A percentile compares a stretch with the other conserved stretches of the same genome.
Conservation (phyloP, 2,888 invertebrate genomes). For the Phymatocera aterrima region DNA sequence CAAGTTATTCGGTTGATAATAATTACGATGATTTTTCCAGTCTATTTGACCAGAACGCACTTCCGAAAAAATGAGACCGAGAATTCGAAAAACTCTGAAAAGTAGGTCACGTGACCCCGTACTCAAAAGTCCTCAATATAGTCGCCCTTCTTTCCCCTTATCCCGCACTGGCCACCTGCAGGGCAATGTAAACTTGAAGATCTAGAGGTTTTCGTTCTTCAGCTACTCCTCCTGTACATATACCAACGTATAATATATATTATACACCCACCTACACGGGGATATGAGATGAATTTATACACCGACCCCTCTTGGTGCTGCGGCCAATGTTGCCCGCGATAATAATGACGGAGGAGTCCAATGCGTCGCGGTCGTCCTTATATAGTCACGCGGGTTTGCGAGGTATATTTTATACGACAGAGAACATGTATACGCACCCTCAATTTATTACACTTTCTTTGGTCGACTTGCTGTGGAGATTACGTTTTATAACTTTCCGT, state of each 20-base stretch:
- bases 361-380: no score
- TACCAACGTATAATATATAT: neutral
- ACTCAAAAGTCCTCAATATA: neutral
- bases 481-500: no score
- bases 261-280: no score
- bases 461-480: neutral
- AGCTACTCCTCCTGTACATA: neutral
- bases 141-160: neutral
- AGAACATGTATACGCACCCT: neutral
- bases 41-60: no score
- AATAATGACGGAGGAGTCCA: conserved; percentile 38
- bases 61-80: no score
- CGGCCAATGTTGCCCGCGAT: conserved; percentile 18
- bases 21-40: no score
- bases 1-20: no score
- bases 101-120: no score
- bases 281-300: conserved; percentile 17
- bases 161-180: neutral
- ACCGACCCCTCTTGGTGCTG: neutral
- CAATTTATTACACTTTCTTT: neutral
- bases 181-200: conserved; percentile 10
- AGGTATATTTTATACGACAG: conserved; percentile 6
- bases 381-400: conserved; percentile 1
- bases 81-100: no score
- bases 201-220: neutral